Evolutionary conservation across 2,888 invertebrate species (phyloP), one percentile per base, ranked within the genome.

Genomic region (Thelaira solivaga): DNA sequence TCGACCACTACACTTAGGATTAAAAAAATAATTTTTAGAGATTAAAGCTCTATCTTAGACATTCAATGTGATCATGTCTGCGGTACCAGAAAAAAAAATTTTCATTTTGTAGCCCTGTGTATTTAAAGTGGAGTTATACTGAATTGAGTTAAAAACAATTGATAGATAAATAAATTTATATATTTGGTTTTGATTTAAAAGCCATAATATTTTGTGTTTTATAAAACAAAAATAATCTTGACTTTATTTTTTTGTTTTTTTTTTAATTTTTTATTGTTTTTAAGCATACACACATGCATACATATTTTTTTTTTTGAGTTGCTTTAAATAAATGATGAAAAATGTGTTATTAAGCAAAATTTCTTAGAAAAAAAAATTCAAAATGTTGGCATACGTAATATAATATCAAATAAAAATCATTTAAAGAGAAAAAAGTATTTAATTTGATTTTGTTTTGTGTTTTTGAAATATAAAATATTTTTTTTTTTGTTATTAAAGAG

Each of bases 341-440:
- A 68, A 68, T 68, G 45, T 43, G 18, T 67, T 43, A 57, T 68
- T 68, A 55, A 57, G 47, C 34, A 36, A 55, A n/a, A 55, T 45
- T 68, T 68, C 67, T 57, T 1, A 36, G 67, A 55, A 68, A 57
- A 34, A 34, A 1, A 36, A 26, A 26, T 47, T 65, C 13, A 41
- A 51, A 39, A 39, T 39, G n/a, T 13, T 10, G 7, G 29, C 18
- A 49, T 13, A 55, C 13, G 24, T 39, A 55, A n/a, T 22, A n/a
- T 31, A 5, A 10, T n/a, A 51, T 2, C 10, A 5, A 31, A n/a
- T 51, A 5, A 11, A 11, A 22, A 41, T 13, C 31, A 45, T 31
- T 22, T 31, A 34, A 61, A 61, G 45, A 45, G 8, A 22, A 7
- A 34, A 47, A 59, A 31, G 34, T 61, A 61, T 51, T 41, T 16